Evolutionary conservation across 1,140 invertebrate species (phyloP).

Genomic region (Dolichoris vasculosae): DNA sequence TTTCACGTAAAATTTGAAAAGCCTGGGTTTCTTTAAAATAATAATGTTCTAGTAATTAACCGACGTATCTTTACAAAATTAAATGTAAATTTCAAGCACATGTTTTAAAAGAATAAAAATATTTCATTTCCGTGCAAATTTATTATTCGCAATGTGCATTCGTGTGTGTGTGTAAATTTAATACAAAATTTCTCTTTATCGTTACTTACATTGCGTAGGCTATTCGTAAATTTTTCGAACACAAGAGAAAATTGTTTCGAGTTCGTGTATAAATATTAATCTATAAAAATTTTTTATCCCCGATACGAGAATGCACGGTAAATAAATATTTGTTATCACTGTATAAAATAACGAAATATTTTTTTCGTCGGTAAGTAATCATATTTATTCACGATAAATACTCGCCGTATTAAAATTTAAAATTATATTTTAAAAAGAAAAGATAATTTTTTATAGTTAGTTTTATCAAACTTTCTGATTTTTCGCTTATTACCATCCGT

Average conservation of each 20-base stretch:
- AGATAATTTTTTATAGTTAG: neutral
- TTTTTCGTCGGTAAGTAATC: neutral
- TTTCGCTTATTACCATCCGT: neutral
- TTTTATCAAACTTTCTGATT: neutral
- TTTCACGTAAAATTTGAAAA: conserved; percentile 6
- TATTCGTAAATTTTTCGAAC: no score
- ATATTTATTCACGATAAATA: neutral
- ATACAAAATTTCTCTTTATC: no score
- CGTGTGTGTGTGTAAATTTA: no score
- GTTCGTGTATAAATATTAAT: no score
- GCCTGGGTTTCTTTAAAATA: neutral
- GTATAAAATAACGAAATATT: neutral
- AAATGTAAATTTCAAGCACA: neutral
- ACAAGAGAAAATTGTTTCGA: no score
- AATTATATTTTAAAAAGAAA: neutral
- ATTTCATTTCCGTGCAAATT: no score
- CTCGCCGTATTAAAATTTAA: neutral
- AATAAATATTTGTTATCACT: no score
- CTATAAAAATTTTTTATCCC: no score
- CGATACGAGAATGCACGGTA: no score
- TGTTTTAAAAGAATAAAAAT: no score
- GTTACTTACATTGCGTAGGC: no score
- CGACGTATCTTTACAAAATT: neutral
- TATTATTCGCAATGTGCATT: no score
- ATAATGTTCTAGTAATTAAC: neutral